Percentiles rank a stretch among this genome's conserved stretches.
Evolutionary conservation across 2,888 invertebrate species (phyloP).

Genomic region (Vesta saturnalis): DNA sequence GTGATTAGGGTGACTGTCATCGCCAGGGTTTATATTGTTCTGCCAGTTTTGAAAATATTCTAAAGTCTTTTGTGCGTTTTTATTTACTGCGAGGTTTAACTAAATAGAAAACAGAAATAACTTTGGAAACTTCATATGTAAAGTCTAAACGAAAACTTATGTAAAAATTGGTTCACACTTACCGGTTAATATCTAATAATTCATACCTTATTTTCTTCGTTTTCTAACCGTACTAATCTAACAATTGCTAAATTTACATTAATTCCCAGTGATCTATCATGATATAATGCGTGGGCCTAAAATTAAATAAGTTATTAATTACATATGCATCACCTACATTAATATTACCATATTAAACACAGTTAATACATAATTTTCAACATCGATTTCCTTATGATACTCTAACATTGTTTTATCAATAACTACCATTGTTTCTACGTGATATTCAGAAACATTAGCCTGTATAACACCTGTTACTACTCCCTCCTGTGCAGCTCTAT

Average conservation of each 20-base stretch:
- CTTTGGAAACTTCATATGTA: not conserved
- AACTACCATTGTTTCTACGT: slow-evolving; percentile 65
- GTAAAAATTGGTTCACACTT: no score
- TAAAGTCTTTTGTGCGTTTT: slow-evolving; percentile 64
- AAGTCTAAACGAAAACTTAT: not conserved
- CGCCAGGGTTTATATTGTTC: slow-evolving; percentile 63
- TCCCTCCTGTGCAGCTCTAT: slow-evolving; percentile 29
- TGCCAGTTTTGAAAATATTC: slow-evolving; percentile 69
- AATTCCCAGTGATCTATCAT: slow-evolving; percentile 62
- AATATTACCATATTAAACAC: slow-evolving; percentile 66
- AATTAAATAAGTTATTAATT: slow-evolving; percentile 14
- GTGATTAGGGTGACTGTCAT: slow-evolving; percentile 67
- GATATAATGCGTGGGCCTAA: slow-evolving; percentile 56
- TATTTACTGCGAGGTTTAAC: slow-evolving; percentile 59
- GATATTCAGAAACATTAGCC: slow-evolving; percentile 49
- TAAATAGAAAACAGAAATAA: slow-evolving; percentile 32
- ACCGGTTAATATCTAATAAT: no score
- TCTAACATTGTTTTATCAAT: slow-evolving; percentile 65
- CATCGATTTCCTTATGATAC: slow-evolving; percentile 64
- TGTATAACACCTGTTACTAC: not conserved
- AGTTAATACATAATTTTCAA: slow-evolving; percentile 67
- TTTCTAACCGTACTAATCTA: slow-evolving; percentile 64
- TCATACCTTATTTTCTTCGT: slow-evolving; percentile 60
- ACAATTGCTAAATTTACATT: slow-evolving; percentile 67
- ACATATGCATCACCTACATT: not conserved